Percentiles rank a stretch among this genome's conserved stretches.
phyloP scores from a whole-genome alignment of 2,888 invertebrate species.

The Nebria brevicollis region DNA sequence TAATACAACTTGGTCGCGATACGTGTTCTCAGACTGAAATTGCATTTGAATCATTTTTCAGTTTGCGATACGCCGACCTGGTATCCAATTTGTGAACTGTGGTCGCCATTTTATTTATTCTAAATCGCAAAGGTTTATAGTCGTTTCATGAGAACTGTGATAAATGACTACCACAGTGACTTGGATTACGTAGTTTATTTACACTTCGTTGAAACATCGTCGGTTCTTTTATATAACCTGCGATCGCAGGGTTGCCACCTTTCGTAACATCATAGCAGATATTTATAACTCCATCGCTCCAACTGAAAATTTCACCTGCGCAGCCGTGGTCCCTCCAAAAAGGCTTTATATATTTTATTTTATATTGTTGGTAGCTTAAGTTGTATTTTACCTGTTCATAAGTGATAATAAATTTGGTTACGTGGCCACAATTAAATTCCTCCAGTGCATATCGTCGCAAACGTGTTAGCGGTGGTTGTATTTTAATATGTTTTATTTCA shows the following conservation, averaged over 20 bases:
- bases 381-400: conserved; percentile 51
- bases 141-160: too few species aligned
- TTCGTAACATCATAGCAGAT: conserved; percentile 51
- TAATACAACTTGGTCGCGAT: conserved; percentile 51
- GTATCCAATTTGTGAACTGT: not conserved
- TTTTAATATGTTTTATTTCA: conserved; percentile 52
- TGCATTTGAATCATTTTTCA: not conserved
- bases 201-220: not conserved
- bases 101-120: too few species aligned
- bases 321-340: conserved; percentile 54
- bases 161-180: not conserved
- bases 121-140: too few species aligned
- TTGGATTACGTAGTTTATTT: conserved; percentile 1
- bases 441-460: conserved; percentile 46
- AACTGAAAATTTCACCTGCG: conserved; percentile 53
- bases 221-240: conserved; percentile 51
- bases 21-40: not conserved
- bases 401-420: conserved; percentile 54
- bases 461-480: conserved; percentile 51
- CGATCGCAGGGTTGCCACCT: conserved; percentile 49
- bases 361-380: not conserved
- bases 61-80: not conserved
- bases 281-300: conserved; percentile 50
- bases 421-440: conserved; percentile 46
- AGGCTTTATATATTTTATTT: conserved; percentile 48